Evolutionary conservation across 2,113 vertebrate genomes (phyloP).

Genomic region (Cettia cetti): DNA sequence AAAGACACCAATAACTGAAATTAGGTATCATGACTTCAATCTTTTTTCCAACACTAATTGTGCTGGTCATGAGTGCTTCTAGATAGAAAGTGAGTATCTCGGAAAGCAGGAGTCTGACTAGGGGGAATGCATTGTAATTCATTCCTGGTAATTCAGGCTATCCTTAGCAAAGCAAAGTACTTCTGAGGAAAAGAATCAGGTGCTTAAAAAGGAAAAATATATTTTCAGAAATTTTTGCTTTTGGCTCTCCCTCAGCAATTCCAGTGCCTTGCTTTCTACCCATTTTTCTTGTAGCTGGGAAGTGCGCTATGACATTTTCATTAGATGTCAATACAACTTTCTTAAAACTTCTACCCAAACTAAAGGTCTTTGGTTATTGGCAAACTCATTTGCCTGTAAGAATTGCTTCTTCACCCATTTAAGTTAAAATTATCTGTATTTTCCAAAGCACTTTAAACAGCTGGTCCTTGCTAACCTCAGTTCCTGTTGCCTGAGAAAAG

Average conservation of each 20-base stretch:
- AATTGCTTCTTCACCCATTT: conserved; percentile 20
- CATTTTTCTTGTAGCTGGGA: not conserved
- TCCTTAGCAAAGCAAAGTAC: not conserved
- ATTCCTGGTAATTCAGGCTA: not conserved
- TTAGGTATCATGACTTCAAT: not conserved
- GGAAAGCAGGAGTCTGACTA: not conserved
- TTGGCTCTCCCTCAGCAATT: not conserved
- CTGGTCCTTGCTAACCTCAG: not conserved
- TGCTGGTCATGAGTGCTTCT: not conserved
- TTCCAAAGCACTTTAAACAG: not conserved
- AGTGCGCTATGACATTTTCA: not conserved
- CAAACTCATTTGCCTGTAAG: not conserved
- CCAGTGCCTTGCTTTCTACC: not conserved
- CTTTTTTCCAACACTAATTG: not conserved
- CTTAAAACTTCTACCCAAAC: not conserved
- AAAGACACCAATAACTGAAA: not conserved
- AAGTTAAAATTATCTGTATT: not conserved
- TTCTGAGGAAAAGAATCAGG: not conserved
- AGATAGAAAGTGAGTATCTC: not conserved
- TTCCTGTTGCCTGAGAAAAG: not conserved
- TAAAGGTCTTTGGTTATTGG: not conserved
- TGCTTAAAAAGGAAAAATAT: not conserved
- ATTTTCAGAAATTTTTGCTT: not conserved
- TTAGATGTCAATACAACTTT: not conserved
- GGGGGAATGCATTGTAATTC: not conserved